Percentiles rank a stretch among this genome's conserved stretches.
phyloP scores from a whole-genome alignment of 2,797 vertebrate genomes.

The Mastacembelus armatus region DNA sequence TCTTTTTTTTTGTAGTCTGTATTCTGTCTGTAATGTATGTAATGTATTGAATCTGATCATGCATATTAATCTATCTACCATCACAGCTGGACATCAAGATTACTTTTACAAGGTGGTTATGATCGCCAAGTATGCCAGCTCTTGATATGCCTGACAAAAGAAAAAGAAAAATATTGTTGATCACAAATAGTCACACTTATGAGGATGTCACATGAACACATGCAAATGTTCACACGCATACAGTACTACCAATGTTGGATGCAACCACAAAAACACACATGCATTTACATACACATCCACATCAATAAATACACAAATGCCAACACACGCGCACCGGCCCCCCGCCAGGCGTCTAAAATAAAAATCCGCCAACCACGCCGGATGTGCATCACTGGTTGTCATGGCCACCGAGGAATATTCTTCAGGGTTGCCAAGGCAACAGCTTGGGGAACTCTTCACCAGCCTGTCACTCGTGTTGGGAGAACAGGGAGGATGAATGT shows the following conservation, averaged over 20 bases:
- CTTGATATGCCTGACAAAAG: no score
- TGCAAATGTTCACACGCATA: not conserved
- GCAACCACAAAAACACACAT: not conserved
- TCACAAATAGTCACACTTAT: not conserved
- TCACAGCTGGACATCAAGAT: no score
- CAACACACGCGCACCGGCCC: slow-evolving; percentile 46
- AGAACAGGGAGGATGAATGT: slow-evolving; percentile 44
- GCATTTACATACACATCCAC: slow-evolving; percentile 25
- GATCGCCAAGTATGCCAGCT: no score
- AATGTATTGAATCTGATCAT: no score
- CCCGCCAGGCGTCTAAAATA: slow-evolving; percentile 77
- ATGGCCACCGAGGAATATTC: slow-evolving; percentile 83
- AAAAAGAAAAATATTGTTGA: not conserved
- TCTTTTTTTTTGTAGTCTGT: no score
- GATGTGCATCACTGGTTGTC: slow-evolving; percentile 85
- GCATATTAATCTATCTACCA: no score
- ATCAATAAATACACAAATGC: slow-evolving; percentile 54
- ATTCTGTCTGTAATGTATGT: no score
- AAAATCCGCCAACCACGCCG: slow-evolving; percentile 78
- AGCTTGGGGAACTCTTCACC: slow-evolving; percentile 82
- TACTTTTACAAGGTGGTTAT: no score
- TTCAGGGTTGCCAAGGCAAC: slow-evolving; percentile 85
- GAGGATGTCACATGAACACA: not conserved
- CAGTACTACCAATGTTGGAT: not conserved
- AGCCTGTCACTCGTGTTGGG: slow-evolving; percentile 66